Percentiles rank a stretch among this genome's conserved stretches.
Evolutionary conservation across 2,797 vertebrate genomes (phyloP).

Genomic region (Esox lucius): DNA sequence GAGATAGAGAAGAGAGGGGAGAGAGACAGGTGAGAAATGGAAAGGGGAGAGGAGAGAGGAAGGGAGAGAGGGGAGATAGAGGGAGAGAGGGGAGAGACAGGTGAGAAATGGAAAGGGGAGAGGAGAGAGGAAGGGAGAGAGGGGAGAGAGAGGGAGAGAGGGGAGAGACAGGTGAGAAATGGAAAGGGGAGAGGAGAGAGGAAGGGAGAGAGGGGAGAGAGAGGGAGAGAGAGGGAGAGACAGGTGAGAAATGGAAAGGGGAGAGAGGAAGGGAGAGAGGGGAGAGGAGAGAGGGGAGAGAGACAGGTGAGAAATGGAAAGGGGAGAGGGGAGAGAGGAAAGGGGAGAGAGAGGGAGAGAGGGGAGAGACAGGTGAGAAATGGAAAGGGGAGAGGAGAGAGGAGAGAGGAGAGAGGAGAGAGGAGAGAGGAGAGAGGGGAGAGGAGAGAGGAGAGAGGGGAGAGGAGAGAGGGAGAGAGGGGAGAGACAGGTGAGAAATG

Average conservation of each 20-base stretch:
- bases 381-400: conserved; percentile 30
- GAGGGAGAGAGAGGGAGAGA: conserved; percentile 7
- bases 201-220: conserved; percentile 40
- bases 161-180: not conserved
- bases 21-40: not conserved
- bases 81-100: not conserved
- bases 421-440: conserved; percentile 17
- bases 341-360: conserved; percentile 32
- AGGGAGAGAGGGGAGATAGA: conserved; percentile 37
- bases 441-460: conserved; percentile 37
- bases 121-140: conserved; percentile 32
- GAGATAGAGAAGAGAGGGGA: conserved; percentile 20
- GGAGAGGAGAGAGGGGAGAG: conserved; percentile 11
- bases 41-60: conserved; percentile 30
- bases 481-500: not conserved
- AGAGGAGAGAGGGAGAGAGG: conserved; percentile 24
- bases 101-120: conserved; percentile 21
- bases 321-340: conserved; percentile 31
- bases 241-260: not conserved
- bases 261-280: conserved; percentile 40
- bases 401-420: conserved; percentile 11
- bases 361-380: not conserved
- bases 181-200: conserved; percentile 28
- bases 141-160: conserved; percentile 32
- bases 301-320: not conserved